phyloP scores from a whole-genome alignment of 2,797 vertebrate genomes.

The Pantherophis vulpinus region DNA sequence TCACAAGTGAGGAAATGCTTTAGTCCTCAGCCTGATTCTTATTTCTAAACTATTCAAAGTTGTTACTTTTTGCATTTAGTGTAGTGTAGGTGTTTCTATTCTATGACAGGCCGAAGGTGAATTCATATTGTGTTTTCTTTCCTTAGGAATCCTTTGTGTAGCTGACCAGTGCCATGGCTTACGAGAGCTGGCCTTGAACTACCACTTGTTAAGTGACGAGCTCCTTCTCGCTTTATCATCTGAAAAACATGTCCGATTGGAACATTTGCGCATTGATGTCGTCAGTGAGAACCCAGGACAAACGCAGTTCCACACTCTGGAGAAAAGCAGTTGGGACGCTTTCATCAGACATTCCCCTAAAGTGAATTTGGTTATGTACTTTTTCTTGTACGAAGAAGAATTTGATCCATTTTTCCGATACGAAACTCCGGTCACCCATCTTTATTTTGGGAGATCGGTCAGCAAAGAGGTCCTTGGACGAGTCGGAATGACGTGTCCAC shows the following conservation, averaged over 20 bases:
- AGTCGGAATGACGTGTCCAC: conserved; percentile 94
- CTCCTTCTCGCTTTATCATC: conserved; percentile 95
- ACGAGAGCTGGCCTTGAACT: conserved; percentile 94
- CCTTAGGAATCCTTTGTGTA: conserved; percentile 92
- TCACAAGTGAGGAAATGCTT: neutral
- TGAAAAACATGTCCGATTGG: conserved; percentile 93
- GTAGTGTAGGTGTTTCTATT: neutral
- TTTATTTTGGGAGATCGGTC: conserved; percentile 96
- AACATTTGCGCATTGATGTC: conserved; percentile 95
- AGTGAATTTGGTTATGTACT: conserved; percentile 98
- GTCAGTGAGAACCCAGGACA: conserved; percentile 96
- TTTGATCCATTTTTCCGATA: conserved; percentile 96
- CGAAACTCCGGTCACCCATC: conserved; percentile 93
- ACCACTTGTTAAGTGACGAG: conserved; percentile 93
- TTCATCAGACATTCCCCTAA: conserved; percentile 96
- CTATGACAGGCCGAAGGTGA: neutral
- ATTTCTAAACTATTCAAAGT: neutral
- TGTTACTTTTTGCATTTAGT: neutral
- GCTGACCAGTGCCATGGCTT: conserved; percentile 97
- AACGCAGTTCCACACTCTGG: conserved; percentile 91
- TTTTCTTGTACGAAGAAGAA: conserved; percentile 96
- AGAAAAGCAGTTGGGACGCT: conserved; percentile 98
- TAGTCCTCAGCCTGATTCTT: neutral
- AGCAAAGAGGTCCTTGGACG: conserved; percentile 96
- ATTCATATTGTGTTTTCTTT: neutral